Evolutionary conservation across 2,888 invertebrate species (phyloP).

Genomic region (Amaurobius ferox): DNA sequence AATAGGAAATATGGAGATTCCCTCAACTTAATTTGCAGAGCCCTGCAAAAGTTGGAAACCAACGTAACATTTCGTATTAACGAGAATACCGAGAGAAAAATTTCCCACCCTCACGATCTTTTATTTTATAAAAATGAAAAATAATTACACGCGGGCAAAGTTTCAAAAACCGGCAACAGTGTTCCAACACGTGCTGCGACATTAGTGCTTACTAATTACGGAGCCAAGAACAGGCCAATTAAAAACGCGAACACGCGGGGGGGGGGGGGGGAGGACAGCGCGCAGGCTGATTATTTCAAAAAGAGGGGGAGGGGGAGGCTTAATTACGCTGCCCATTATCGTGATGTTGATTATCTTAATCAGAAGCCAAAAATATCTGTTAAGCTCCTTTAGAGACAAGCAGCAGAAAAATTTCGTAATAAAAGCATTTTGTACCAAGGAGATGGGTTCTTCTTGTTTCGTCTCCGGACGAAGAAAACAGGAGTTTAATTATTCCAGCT

Average conservation of each 20-base stretch:
- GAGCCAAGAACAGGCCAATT: constrained; percentile 68
- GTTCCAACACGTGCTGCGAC: constrained; percentile 69
- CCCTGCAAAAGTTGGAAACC: constrained; percentile 37
- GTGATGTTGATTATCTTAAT: constrained; percentile 73
- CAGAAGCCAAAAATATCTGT: constrained; percentile 73
- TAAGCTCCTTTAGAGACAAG: constrained; percentile 61
- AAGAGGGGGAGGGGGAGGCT: constrained; percentile 46
- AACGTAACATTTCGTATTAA: constrained; percentile 36
- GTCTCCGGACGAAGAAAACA: constrained; percentile 60
- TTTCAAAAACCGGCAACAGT: constrained; percentile 57
- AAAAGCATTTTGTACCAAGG: constrained; percentile 68
- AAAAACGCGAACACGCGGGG: constrained; percentile 67
- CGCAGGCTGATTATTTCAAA: constrained; percentile 69
- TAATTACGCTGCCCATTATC: constrained; percentile 72
- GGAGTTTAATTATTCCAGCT: constrained; percentile 71
- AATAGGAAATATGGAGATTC: constrained; percentile 47
- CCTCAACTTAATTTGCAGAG: constrained; percentile 46
- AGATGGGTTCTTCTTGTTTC: constrained; percentile 53
- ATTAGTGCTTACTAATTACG: constrained; percentile 71
- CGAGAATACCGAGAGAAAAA: constrained; percentile 49
- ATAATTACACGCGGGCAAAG: constrained; percentile 64
- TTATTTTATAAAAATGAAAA: constrained; percentile 71
- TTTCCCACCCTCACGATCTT: constrained; percentile 51
- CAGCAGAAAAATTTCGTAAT: constrained; percentile 70
- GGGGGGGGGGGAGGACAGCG: constrained; percentile 28